Base-by-base conservation (phyloP, 2,888 invertebrate species). In the Andrena minutula region DNA sequence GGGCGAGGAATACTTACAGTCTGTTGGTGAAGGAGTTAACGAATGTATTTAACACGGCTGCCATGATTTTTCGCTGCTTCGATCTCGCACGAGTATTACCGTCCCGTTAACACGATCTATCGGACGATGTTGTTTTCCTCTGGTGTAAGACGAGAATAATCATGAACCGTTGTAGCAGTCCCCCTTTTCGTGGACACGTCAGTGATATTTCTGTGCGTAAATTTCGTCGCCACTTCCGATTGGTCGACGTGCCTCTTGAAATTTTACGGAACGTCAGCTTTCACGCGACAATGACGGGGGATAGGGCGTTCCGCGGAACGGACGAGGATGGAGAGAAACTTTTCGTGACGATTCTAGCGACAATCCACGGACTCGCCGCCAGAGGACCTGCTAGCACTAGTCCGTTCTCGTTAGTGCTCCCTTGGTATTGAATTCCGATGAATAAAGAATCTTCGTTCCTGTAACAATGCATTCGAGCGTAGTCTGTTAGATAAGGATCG, bases 21-120 rank as follows among this genome's bases (percentile, higher is more conserved):
- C 95, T 96, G 94, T 95, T 96, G 93, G 95, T 96, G 94, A 97
- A 96, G 88, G 96, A 95, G 94, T 96, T 96, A 90, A 96, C 93
- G 93, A 97, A 96, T 81, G 95, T 95, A 91, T 95, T 94, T 85
- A 96, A 93, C 89, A 95, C 95, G 85, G 96, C 94, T 93, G 95
- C 95, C 96, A 96, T 96, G 85, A 79, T 91, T 86, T 91, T 85
- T 80, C 75, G 79, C 74, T 68, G 72, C 30, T 74, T 32, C 16
- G 51, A 26, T 65, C 30, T 61, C 64, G 28, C 53, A 60, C 75
- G 41, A 41, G 41, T 41, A 41, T 0, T 16, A 82, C 85, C 85
- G 41, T 69, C 60, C 64, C 77, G 85, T 76, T 76, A 23, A 86
- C 63, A 76, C 74, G 32, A 81, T 68, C 60, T 75, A 77, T 66